These are phyloP conservation scores for Drepana arcuata DNA, from an alignment of 1,140 invertebrate species.

Conservation along the genomic window DNA sequence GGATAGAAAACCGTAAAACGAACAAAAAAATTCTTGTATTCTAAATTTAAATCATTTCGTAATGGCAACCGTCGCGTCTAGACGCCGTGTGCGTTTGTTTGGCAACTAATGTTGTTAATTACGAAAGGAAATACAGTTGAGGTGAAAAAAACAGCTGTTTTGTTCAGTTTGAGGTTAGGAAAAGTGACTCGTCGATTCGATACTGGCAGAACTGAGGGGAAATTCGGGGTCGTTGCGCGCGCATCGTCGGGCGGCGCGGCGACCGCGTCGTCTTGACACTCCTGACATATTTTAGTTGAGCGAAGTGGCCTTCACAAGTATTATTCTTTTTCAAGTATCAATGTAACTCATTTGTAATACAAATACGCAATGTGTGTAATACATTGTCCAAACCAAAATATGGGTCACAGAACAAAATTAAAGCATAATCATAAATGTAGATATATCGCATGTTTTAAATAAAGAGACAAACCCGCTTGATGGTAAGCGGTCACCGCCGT, in stretches of 20 bases:
- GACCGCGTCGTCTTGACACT: slow-evolving; percentile 23
- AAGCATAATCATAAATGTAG: too few relatives aligned
- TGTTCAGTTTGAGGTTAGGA: slow-evolving; percentile 54
- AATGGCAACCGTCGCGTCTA: slow-evolving; percentile 41
- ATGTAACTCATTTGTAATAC: too few relatives aligned
- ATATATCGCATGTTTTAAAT: too few relatives aligned
- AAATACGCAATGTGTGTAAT: too few relatives aligned
- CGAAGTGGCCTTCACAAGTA: too few relatives aligned
- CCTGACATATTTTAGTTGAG: too few relatives aligned
- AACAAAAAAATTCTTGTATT: slow-evolving; percentile 41
- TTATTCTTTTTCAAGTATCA: too few relatives aligned
- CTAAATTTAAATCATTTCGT: slow-evolving; percentile 65
- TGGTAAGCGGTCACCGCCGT: too few relatives aligned
- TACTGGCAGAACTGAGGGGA: slow-evolving; percentile 25
- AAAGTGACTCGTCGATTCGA: slow-evolving; percentile 52
- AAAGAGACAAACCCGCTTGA: too few relatives aligned
- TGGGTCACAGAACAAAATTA: too few relatives aligned
- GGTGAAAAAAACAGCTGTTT: slow-evolving; percentile 49
- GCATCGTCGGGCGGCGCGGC: slow-evolving; percentile 42
- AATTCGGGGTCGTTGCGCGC: slow-evolving; percentile 41
- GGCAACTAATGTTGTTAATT: slow-evolving; percentile 16
- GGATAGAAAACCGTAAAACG: slow-evolving; percentile 45
- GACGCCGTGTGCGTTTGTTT: slow-evolving; percentile 24
- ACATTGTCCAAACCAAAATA: too few relatives aligned
- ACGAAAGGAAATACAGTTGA: neutral